These are phyloP conservation scores for Paracanthobrama guichenoti DNA, from an alignment of 2,113 vertebrate genomes.

Conservation along the genomic window DNA sequence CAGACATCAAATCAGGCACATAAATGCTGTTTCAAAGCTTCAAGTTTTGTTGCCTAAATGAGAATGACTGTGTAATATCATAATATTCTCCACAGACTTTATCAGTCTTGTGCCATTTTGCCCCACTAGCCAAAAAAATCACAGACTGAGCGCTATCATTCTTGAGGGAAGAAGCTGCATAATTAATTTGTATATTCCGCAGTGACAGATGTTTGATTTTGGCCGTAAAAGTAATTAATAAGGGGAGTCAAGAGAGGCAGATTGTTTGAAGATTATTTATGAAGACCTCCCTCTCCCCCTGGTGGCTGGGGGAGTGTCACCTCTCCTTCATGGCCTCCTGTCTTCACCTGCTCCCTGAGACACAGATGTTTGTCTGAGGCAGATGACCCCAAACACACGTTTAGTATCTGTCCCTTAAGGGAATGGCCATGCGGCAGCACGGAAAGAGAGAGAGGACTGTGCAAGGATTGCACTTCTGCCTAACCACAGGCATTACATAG, in stretches of 20 bases:
- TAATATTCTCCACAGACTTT: background rate
- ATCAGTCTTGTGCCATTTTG: background rate
- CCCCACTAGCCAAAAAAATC: slow-evolving; percentile 42
- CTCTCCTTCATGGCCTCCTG: slow-evolving; percentile 54
- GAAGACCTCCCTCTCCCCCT: slow-evolving; percentile 70
- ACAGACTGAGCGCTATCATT: slow-evolving; percentile 63
- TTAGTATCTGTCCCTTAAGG: slow-evolving; percentile 39
- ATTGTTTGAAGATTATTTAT: slow-evolving; percentile 83
- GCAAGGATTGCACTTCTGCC: slow-evolving; percentile 19
- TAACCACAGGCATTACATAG: slow-evolving; percentile 32
- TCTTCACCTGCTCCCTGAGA: slow-evolving; percentile 71
- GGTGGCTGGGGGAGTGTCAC: slow-evolving; percentile 55
- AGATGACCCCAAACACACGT: slow-evolving; percentile 49
- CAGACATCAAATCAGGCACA: background rate
- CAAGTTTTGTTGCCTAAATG: background rate
- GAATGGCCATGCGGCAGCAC: slow-evolving; percentile 24
- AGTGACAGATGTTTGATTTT: slow-evolving; percentile 83
- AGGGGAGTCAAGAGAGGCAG: slow-evolving; percentile 75
- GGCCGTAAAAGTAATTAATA: slow-evolving; percentile 81
- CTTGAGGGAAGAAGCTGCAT: slow-evolving; percentile 76
- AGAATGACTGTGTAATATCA: slow-evolving; percentile 13
- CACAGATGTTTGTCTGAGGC: slow-evolving; percentile 64
- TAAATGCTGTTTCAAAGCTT: slow-evolving; percentile 40
- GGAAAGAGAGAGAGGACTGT: slow-evolving; percentile 25
- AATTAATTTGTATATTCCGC: slow-evolving; percentile 82